Conservation (phyloP, 2,888 invertebrate genomes). For the Lasioglossum marginatum region DNA sequence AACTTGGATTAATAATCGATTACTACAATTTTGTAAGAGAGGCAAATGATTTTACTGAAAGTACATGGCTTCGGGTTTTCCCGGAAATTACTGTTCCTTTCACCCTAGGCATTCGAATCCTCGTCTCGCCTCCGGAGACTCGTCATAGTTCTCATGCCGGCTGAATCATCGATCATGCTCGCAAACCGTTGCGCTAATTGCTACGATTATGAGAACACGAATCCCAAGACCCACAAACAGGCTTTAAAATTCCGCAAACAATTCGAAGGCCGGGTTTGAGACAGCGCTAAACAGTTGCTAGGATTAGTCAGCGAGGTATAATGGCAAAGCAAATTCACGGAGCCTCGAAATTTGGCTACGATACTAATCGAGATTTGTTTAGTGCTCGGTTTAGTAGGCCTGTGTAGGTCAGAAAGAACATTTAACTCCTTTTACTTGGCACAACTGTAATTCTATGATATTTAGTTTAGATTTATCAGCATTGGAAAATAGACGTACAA, state of each 20-base stretch:
- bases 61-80: neutral
- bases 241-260: neutral
- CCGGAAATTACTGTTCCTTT: neutral
- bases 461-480: neutral
- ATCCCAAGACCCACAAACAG: neutral
- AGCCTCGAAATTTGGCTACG: neutral
- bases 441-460: too few species aligned
- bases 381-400: neutral
- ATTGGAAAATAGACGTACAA: neutral
- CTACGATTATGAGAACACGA: neutral
- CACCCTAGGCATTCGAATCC: neutral
- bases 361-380: neutral
- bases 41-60: neutral
- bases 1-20: neutral
- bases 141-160: neutral
- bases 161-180: neutral
- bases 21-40: neutral
- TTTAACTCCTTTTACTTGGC: neutral
- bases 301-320: neutral
- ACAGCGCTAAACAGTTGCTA: neutral
- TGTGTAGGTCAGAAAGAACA: neutral
- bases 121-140: neutral
- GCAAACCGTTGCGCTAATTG: neutral
- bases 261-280: conserved; percentile 3
- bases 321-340: neutral